Evolutionary conservation across 1,140 invertebrate species (phyloP), one percentile per base, ranked within the genome.

Genomic region (Tribolium madens): DNA sequence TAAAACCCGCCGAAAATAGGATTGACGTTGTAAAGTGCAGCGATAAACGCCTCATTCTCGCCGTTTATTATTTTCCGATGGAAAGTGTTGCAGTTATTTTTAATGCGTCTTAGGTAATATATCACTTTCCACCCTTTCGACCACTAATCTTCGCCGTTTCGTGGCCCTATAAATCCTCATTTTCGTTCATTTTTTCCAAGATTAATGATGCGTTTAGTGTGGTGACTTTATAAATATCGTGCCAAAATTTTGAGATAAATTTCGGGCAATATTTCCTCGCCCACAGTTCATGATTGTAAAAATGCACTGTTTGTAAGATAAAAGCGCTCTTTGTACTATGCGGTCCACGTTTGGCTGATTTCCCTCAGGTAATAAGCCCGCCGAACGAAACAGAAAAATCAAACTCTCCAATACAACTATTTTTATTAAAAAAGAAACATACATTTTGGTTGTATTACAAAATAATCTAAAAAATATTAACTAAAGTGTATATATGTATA

Each of bases 371-470:
- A 60, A 60, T 60, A 60, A 10, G 17, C 21, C 21, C 21, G 18
- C 18, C 1, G 18, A 21, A 21, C 1, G 18, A 21, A 21, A 21
- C 18, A 3, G 21, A 4, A 26, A 26, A 26, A 42, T 10, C 36
- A 10, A 42, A 42, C 36, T 42, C 36, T 42, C 64, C 48, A 76
- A 76, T 76, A 76, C 57, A 69, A 69, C 64, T 68, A 76, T 53
- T 76, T 76, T 76, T 76, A 76, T 76, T 76, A 70, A 76, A 76
- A 76, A 76, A 70, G 70, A 76, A 76, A 76, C 53, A 68, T 69
- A 76, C 74, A 69, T 76, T 26, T 76, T 47, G 74, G 64, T 76
- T 76, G 74, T 76, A 76, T 76, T 76, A 76, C 74, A 76, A 76
- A 76, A 76, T 76, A 76, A 76, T 69, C 74, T 76, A 69, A 76